A percentile compares a stretch with the other conserved stretches of the same genome.
Evolutionary conservation across 2,888 invertebrate genomes (phyloP).

Genomic region (Noctua fimbriata): DNA sequence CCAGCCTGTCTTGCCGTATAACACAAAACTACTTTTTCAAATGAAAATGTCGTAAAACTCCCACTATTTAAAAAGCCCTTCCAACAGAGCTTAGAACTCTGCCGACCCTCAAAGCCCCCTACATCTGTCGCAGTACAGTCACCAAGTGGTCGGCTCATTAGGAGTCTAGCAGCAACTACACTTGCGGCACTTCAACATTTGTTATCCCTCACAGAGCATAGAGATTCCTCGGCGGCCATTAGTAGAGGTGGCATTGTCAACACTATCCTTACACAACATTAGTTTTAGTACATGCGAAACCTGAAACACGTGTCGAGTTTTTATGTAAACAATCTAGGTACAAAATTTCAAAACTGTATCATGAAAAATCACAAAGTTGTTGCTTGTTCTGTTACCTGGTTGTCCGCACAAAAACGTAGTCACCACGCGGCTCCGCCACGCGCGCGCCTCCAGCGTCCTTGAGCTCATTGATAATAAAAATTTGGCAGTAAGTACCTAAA

Average conservation of each 20-base stretch:
- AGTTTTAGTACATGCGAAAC: too few species aligned
- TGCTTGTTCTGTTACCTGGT: too few species aligned
- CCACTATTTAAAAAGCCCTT: not conserved
- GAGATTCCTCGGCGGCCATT: not conserved
- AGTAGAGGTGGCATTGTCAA: not conserved
- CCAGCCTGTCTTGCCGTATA: not conserved
- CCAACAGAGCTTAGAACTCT: not conserved
- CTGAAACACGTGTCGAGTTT: too few species aligned
- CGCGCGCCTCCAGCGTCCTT: too few species aligned
- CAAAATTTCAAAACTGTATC: too few species aligned
- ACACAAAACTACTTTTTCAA: not conserved
- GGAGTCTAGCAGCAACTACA: constrained; percentile 40
- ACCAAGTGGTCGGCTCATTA: constrained; percentile 60
- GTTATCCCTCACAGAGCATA: constrained; percentile 26
- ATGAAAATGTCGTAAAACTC: not conserved
- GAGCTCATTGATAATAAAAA: too few species aligned
- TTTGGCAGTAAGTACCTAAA: too few species aligned
- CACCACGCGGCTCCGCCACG: too few species aligned
- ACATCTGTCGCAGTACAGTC: constrained; percentile 1
- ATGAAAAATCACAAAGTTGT: too few species aligned
- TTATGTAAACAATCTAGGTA: too few species aligned
- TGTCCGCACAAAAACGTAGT: too few species aligned
- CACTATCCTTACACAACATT: not conserved
- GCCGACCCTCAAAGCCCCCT: not conserved
- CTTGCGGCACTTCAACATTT: constrained; percentile 44